These are phyloP conservation scores for Rousettus leschenaultii DNA, from an alignment of 2,113 vertebrate species.

Conservation along the genomic window DNA sequence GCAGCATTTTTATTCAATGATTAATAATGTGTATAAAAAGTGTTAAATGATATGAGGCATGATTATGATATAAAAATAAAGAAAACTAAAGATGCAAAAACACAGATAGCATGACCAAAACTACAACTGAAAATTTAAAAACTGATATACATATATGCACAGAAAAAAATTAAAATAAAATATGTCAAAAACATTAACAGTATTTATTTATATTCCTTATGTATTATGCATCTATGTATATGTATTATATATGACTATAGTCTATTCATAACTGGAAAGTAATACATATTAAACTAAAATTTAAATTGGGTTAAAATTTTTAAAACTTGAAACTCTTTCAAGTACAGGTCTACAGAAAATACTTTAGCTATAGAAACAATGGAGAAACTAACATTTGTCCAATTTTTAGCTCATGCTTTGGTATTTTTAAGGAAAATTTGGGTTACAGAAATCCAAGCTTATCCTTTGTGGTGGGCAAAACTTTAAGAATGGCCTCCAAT, in stretches of 20 bases:
- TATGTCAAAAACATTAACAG: not conserved
- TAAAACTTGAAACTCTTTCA: not conserved
- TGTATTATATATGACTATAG: not conserved
- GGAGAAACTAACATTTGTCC: not conserved
- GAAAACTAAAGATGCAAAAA: not conserved
- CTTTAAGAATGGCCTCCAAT: not conserved
- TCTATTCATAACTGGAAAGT: not conserved
- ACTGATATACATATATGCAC: not conserved
- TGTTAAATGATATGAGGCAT: not conserved
- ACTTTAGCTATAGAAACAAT: not conserved
- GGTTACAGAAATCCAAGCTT: not conserved
- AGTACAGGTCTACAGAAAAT: not conserved
- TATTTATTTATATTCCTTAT: constrained; percentile 4
- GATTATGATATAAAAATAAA: not conserved
- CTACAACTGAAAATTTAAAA: constrained; percentile 7
- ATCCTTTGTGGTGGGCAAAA: not conserved
- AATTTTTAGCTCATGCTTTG: not conserved
- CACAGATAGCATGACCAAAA: not conserved
- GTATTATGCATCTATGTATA: not conserved
- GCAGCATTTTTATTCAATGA: not conserved
- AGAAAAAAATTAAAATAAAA: not conserved
- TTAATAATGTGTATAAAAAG: not conserved
- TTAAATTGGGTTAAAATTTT: not conserved
- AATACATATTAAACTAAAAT: constrained; percentile 6
- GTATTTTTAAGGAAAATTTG: not conserved